Evolutionary conservation across 2,888 invertebrate genomes (phyloP).

Genomic region (Drosophila lacicola): DNA sequence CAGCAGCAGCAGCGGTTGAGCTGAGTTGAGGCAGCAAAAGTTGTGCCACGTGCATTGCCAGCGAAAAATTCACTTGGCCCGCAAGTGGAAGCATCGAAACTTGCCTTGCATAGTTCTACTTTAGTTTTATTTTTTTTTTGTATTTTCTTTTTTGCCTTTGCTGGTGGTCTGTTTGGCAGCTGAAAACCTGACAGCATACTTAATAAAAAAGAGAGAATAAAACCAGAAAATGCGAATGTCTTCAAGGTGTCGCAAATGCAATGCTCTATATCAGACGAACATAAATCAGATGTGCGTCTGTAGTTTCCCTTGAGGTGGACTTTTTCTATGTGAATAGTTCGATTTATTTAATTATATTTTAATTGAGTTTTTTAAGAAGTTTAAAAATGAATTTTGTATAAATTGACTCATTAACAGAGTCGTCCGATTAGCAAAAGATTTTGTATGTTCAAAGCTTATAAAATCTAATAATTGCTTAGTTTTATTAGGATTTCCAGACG

Average conservation of each 20-base stretch:
- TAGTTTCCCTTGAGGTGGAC: too few relatives aligned
- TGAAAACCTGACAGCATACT: constrained; percentile 57
- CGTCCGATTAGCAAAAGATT: too few relatives aligned
- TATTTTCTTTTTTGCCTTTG: constrained; percentile 2
- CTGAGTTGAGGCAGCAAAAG: constrained; percentile 43
- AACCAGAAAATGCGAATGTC: not conserved
- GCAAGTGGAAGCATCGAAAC: constrained; percentile 45
- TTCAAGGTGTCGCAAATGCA: constrained; percentile 7
- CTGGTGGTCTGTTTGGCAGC: constrained; percentile 39
- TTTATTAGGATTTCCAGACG: too few relatives aligned
- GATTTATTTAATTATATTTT: too few relatives aligned
- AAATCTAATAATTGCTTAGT: too few relatives aligned
- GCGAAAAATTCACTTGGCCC: constrained; percentile 64
- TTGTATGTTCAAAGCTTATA: too few relatives aligned
- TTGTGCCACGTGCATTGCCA: constrained; percentile 65
- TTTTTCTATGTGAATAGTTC: too few relatives aligned
- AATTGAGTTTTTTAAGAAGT: too few relatives aligned
- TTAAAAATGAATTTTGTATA: too few relatives aligned
- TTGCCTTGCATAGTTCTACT: constrained; percentile 58
- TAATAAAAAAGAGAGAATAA: constrained; percentile 20
- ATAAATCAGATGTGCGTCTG: not conserved
- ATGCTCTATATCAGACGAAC: constrained; percentile 3
- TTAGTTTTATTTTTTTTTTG: not conserved
- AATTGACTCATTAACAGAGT: too few relatives aligned
- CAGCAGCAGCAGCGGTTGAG: not conserved